Conservation (phyloP, 2,888 invertebrate genomes). For the Cheiracanthium punctorium region DNA sequence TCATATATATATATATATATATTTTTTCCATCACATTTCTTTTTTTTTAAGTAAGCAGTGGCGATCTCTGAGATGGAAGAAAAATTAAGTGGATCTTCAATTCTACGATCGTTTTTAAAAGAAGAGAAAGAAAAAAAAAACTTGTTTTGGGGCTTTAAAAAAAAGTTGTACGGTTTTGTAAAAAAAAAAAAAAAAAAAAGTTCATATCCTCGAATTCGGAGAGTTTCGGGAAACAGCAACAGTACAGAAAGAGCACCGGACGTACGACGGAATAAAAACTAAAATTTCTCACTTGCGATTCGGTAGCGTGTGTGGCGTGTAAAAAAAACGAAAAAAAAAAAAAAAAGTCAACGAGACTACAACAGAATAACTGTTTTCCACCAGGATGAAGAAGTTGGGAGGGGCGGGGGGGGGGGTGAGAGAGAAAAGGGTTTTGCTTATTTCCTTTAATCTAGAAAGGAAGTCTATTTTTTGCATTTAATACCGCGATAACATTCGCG, state of each 20-base stretch:
- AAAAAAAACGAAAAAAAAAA: no score
- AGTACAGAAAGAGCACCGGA: not conserved
- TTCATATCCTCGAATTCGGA: not conserved
- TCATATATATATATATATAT: not conserved
- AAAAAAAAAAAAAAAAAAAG: not conserved
- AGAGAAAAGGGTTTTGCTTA: no score
- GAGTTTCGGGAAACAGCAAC: not conserved
- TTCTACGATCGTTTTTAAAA: constrained; percentile 8
- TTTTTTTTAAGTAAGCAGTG: not conserved
- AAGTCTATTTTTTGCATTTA: no score
- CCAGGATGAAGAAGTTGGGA: no score
- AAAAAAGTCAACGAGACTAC: no score
- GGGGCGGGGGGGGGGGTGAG: no score
- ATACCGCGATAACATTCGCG: no score
- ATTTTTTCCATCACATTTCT: not conserved
- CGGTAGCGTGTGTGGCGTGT: no score
- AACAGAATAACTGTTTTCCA: no score
- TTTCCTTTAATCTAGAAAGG: no score
- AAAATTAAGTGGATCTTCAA: constrained; percentile 6
- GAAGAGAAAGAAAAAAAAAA: not conserved
- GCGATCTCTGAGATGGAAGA: not conserved
- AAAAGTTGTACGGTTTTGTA: constrained; percentile 6
- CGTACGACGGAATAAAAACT: not conserved
- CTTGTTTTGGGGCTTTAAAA: not conserved
- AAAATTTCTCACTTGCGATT: no score